Evolutionary conservation across 2,113 vertebrate genomes (phyloP).

Genomic region (Dromaius novaehollandiae): DNA sequence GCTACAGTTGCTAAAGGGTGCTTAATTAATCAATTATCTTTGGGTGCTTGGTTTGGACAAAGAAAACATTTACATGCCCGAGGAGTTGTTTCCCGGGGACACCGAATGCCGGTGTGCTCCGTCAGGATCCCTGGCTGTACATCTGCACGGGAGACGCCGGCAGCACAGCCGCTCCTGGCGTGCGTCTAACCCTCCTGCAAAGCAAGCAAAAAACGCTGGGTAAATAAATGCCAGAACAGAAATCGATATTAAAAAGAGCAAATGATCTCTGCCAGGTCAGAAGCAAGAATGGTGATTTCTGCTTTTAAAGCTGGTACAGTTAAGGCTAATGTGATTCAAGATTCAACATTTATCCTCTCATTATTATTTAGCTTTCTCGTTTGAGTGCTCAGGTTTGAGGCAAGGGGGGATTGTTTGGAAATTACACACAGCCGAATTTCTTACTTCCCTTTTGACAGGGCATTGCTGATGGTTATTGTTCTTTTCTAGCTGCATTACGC

Average conservation of each 20-base stretch:
- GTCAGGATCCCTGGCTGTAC: neutral
- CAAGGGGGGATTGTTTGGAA: constrained; percentile 47
- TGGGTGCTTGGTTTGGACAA: neutral
- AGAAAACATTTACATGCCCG: neutral
- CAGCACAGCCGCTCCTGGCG: neutral
- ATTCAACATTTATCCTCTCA: constrained; percentile 17
- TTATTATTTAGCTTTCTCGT: constrained; percentile 62
- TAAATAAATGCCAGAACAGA: neutral
- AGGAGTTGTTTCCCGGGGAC: neutral
- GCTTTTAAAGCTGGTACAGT: neutral
- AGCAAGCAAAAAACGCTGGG: neutral
- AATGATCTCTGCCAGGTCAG: neutral
- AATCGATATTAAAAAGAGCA: neutral
- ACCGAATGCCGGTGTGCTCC: neutral
- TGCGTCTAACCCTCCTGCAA: neutral
- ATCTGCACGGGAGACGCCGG: neutral
- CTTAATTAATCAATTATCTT: neutral
- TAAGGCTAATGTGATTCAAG: constrained; percentile 36
- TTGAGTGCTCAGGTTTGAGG: constrained; percentile 55
- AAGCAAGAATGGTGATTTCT: neutral
- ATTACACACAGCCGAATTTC: constrained; percentile 63
- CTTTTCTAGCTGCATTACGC: constrained; percentile 58
- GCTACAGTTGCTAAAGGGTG: neutral
- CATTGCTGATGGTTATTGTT: constrained; percentile 58
- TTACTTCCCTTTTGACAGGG: constrained; percentile 66